Base-by-base conservation (phyloP, 2,888 invertebrate genomes). In the Bombylius major region DNA sequence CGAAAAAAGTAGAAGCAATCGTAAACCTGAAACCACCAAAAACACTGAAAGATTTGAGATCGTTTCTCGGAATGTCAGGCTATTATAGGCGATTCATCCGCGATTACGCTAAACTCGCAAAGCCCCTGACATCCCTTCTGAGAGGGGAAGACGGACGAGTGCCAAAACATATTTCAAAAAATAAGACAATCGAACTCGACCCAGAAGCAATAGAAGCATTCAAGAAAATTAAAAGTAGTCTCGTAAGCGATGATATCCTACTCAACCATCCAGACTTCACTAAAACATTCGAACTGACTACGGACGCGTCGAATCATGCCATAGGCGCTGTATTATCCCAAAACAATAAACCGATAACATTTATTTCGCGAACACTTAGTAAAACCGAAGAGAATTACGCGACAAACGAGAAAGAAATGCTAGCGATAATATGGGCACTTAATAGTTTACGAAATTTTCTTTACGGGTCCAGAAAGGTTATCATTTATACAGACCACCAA, bases 101-200 rank as follows among this genome's bases (percentile, higher is more conserved):
- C 0, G 59, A 62, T 31, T 61, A 62, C 45, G 60, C 61, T 1
- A 60, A 59, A 14, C 31, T 62, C 5, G 59, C 60, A 44, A 61
- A 63, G 55, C 65, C 63, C 33, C 60, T 56, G 52, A 61, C 36
- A 58, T 61, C 51, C 58, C 62, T 54, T 23, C 23, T 23, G 23
- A 23, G 23, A 23, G 23, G 3, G 23, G 23, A 23, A 23, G 23
- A 23, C 23, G 44, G 54, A 14, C 54, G 50, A 14, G 32, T 54
- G 14, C 50, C 54, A n/a, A 54, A 50, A 50, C 44, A 50, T 11
- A 7, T 39, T 13, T 58, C 58, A 46, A 60, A 49, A 59, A 63
- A 49, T 56, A 58, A 51, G 45, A 11, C 12, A 33, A 57, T 54
- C 1, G n/a, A 31, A 5, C 12, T 54, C 5, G 5, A 42, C 3